Percentiles rank a stretch among this genome's conserved stretches.
phyloP scores from a whole-genome alignment of 2,888 invertebrate species.

The Deilephila porcellus region DNA sequence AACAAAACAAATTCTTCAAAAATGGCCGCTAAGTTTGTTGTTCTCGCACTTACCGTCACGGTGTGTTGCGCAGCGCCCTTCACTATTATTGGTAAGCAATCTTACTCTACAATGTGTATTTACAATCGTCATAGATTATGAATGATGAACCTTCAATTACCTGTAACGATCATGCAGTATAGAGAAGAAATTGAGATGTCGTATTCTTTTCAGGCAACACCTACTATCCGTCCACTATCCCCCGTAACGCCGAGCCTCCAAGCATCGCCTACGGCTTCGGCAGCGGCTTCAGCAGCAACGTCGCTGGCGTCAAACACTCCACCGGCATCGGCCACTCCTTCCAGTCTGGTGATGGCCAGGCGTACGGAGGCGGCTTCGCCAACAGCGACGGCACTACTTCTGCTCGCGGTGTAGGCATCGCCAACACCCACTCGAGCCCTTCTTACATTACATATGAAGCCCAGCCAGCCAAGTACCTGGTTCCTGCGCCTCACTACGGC shows the following conservation, averaged over 20 bases:
- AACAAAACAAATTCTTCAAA: slow-evolving; percentile 35
- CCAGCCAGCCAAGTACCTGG: slow-evolving; percentile 42
- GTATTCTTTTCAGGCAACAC: slow-evolving; percentile 34
- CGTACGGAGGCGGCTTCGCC: slow-evolving; percentile 65
- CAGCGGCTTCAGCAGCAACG: slow-evolving; percentile 73
- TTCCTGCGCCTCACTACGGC: slow-evolving; percentile 49
- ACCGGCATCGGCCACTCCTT: slow-evolving; percentile 67
- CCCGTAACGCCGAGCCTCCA: slow-evolving; percentile 65
- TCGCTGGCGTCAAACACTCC: slow-evolving; percentile 73
- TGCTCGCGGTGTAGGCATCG: slow-evolving; percentile 67
- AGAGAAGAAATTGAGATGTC: too few relatives aligned
- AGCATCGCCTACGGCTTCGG: slow-evolving; percentile 73
- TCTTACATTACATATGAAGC: slow-evolving; percentile 40
- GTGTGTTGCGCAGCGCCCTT: slow-evolving; percentile 45
- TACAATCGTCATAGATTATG: slow-evolving; percentile 28
- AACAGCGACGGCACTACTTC: slow-evolving; percentile 50
- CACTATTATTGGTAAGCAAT: slow-evolving; percentile 43
- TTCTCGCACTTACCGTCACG: slow-evolving; percentile 59
- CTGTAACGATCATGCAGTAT: background rate
- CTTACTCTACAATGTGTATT: slow-evolving; percentile 13
- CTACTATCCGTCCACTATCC: slow-evolving; percentile 31
- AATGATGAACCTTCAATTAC: background rate
- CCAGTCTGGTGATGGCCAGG: slow-evolving; percentile 64
- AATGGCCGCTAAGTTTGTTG: slow-evolving; percentile 68
- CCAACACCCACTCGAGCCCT: slow-evolving; percentile 54